Percentiles rank a stretch among this genome's conserved stretches.
Evolutionary conservation across 2,113 vertebrate species (phyloP).

Genomic region (Argyrosomus japonicus): DNA sequence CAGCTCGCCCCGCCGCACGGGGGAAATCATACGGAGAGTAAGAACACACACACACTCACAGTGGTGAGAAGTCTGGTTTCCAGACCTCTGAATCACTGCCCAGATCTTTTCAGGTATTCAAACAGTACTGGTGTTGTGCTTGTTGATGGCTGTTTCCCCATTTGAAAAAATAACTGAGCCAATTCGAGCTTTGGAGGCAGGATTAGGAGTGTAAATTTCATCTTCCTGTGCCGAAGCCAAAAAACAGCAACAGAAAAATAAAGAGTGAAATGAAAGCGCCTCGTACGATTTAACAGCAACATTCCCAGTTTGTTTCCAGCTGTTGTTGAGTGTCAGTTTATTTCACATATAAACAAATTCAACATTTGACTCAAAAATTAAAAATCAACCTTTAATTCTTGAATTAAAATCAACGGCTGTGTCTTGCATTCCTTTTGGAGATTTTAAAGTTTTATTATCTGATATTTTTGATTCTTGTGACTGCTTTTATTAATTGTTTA

Average conservation of each 20-base stretch:
- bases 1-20: constrained; percentile 91
- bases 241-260: not conserved
- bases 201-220: not conserved
- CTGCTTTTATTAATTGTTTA: too few relatives aligned
- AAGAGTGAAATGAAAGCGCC: too few relatives aligned
- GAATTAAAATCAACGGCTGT: too few relatives aligned
- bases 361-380: too few relatives aligned
- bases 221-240: not conserved
- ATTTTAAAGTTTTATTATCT: too few relatives aligned
- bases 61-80: not conserved
- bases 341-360: too few relatives aligned
- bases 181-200: not conserved
- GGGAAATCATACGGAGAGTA: constrained; percentile 96
- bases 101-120: not conserved
- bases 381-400: too few relatives aligned
- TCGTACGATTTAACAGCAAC: too few relatives aligned
- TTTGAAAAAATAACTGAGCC: not conserved
- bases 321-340: too few relatives aligned
- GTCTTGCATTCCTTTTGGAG: too few relatives aligned
- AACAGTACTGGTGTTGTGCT: not conserved
- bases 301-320: too few relatives aligned
- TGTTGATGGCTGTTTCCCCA: not conserved
- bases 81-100: not conserved
- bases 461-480: too few relatives aligned
- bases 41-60: constrained; percentile 67